phyloP scores from a whole-genome alignment of 2,888 invertebrate species.

The Oligia latruncula region DNA sequence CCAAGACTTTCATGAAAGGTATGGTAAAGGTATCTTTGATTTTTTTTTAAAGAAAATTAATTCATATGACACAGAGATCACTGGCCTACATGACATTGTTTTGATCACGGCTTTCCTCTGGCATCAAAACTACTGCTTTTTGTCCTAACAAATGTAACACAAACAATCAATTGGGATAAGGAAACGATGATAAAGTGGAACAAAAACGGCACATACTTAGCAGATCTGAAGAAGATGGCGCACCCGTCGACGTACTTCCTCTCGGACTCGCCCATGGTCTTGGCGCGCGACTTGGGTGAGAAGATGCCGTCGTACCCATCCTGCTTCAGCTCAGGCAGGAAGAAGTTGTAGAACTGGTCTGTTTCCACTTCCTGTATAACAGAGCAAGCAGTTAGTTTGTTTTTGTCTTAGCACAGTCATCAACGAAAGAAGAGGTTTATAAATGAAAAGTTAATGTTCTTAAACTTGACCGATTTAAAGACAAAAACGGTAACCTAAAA shows the following conservation, averaged over 20 bases:
- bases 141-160: background rate
- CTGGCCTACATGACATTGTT: background rate
- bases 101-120: too few relatives aligned
- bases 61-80: background rate
- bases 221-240: conserved; percentile 98
- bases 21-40: too few relatives aligned
- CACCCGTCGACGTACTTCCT: conserved; percentile 99
- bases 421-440: background rate
- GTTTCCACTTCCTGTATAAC: conserved; percentile 98
- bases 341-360: conserved; percentile 99
- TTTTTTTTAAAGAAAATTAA: background rate
- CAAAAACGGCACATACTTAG: conserved; percentile 91
- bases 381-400: background rate
- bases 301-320: conserved; percentile 99
- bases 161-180: background rate
- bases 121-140: too few relatives aligned
- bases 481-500: too few relatives aligned
- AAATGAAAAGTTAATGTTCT: background rate
- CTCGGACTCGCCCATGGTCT: conserved; percentile 99
- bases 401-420: background rate
- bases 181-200: background rate
- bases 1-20: background rate
- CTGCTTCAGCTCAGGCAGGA: conserved; percentile 97
- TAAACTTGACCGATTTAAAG: background rate
- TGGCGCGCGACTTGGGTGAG: conserved; percentile 99